Base-by-base conservation (phyloP, 1,140 invertebrate species). In the Drosophila triauraria region DNA sequence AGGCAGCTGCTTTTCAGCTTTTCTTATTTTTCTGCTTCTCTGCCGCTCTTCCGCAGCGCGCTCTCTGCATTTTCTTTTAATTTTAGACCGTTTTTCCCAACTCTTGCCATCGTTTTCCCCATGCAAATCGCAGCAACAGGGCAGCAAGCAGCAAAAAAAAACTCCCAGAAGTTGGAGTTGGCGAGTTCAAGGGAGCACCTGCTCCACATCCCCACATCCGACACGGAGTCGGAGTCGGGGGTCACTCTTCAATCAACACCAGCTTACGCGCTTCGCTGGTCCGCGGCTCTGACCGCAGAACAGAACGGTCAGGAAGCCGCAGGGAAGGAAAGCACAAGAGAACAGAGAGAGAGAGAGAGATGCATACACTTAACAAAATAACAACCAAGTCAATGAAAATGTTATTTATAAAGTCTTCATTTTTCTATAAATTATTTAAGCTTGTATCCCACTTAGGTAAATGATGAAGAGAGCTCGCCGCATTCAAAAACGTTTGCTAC, bases 1-100 rank as follows among this genome's bases (percentile, higher is more conserved):
- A 44, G 44, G 46, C 80, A 62, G 63, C 56, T 60, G 63, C 42
- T 50, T 61, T 79, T 30, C 44, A 43, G 58, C 54, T 43, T 50
- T 74, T 78, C 64, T 35, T 58, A 46, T 51, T 27, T 75, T 51
- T 27, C 62, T 35, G 46, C 13, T 53, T 58, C 57, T 47, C 47
- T 12, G 51, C 43, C 63, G 54, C 68, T 72, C 68, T 70, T 17
- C 30, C 27, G 23, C 43, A 20, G 25, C 5, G 4, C 3, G 53
- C 65, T 69, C 63, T 69, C 65, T 35, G 63, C 42, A 59, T 76
- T 78, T 78, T 72, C 80, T 72, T 79, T 82, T 80, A 79, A 87
- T 51, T 87, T 87, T 80, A 87, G 80, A 76, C 77, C 57, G 32
- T 53, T 80, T 58, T 58, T 47, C 9, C 17, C 42, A 12, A 47